Evolutionary conservation across 2,113 vertebrate genomes (phyloP).

Genomic region (Macaca mulatta): DNA sequence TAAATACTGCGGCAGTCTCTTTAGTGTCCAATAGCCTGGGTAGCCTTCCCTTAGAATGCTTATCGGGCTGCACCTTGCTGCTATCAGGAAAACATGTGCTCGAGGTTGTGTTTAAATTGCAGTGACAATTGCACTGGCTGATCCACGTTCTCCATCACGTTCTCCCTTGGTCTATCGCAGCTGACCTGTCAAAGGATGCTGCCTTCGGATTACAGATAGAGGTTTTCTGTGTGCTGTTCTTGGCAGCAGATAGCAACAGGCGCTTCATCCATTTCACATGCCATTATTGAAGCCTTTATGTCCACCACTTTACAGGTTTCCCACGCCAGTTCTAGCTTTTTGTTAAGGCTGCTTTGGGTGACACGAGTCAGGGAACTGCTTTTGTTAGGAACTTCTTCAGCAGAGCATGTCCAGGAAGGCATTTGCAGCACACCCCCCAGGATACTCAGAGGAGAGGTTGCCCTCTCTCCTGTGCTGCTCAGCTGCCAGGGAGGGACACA

Average conservation of each 20-base stretch:
- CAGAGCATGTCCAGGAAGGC: not conserved
- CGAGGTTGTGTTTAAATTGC: not conserved
- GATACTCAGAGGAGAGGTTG: not conserved
- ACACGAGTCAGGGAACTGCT: not conserved
- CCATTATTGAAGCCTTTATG: not conserved
- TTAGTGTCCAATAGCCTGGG: rapidly evolving
- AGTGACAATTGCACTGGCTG: not conserved
- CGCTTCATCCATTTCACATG: not conserved
- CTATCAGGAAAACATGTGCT: not conserved
- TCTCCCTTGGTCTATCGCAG: not conserved
- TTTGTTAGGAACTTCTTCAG: not conserved
- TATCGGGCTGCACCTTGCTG: rapidly evolving
- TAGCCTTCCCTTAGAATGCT: not conserved
- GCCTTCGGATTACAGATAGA: not conserved
- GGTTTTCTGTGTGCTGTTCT: not conserved
- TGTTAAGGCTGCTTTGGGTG: not conserved
- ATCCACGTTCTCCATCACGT: not conserved
- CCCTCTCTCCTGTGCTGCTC: not conserved
- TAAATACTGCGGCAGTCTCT: not conserved
- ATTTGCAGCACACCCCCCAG: rapidly evolving
- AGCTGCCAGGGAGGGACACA: not conserved
- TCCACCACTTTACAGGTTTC: not conserved
- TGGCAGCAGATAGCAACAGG: not conserved
- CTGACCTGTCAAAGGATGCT: not conserved
- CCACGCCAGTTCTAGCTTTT: not conserved